A percentile compares a stretch with the other conserved stretches of the same genome.
Evolutionary conservation across 2,113 vertebrate species (phyloP).

Genomic region (Perca flavescens): DNA sequence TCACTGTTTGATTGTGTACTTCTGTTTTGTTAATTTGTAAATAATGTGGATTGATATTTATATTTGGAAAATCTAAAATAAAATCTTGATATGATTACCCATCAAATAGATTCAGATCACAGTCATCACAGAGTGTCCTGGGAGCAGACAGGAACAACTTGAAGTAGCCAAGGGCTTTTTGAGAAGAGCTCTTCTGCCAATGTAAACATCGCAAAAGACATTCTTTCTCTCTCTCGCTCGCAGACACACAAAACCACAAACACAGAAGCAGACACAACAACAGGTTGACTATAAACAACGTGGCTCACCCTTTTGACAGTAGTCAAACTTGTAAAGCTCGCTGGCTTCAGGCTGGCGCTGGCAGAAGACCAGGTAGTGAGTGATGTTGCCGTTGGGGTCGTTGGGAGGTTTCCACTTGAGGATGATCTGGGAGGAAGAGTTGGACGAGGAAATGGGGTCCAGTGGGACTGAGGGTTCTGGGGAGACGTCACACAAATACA

Average conservation of each 20-base stretch:
- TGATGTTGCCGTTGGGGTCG: conserved; percentile 97
- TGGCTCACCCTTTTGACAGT: conserved; percentile 93
- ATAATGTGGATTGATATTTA: not conserved
- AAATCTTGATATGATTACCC: not conserved
- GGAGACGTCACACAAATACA: conserved; percentile 12
- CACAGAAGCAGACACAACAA: not conserved
- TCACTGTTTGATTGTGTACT: not conserved
- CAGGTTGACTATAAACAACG: conserved; percentile 21
- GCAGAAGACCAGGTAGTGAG: conserved; percentile 95
- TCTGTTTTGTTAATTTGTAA: not conserved
- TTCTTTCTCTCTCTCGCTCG: not conserved
- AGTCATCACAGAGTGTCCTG: not conserved
- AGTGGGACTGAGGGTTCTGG: conserved; percentile 93
- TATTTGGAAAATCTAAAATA: not conserved
- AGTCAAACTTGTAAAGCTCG: conserved; percentile 93
- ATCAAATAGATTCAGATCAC: not conserved
- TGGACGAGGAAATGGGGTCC: conserved; percentile 94
- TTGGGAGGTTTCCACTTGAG: conserved; percentile 97
- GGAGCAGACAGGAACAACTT: not conserved
- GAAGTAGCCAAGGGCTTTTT: not conserved
- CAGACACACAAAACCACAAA: not conserved
- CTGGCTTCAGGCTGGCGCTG: conserved; percentile 92
- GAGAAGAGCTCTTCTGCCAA: conserved; percentile 9
- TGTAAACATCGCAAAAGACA: not conserved
- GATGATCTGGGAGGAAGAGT: conserved; percentile 95